Percentiles rank a stretch among this genome's conserved stretches.
Conservation (phyloP, 2,888 invertebrate species). For the Drosophila quasianomalipes region DNA sequence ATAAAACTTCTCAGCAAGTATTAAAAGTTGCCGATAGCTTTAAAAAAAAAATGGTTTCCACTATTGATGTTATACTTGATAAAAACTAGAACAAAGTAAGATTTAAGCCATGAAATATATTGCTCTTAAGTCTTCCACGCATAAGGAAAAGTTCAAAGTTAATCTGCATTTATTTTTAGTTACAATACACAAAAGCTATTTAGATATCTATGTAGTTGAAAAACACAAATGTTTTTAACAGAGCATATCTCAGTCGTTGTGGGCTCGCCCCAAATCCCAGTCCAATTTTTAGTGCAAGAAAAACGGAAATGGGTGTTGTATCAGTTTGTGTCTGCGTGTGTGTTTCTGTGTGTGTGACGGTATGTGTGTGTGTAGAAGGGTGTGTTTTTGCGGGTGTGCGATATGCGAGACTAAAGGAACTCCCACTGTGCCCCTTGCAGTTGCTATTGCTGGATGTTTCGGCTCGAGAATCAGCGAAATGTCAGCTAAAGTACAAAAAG, state of each 20-base stretch:
- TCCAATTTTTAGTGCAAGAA: slow-evolving; percentile 30
- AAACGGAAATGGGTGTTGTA: slow-evolving; percentile 58
- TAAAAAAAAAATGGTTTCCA: too few species aligned
- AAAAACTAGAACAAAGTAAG: background rate
- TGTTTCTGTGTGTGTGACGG: slow-evolving; percentile 1
- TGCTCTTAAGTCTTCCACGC: background rate
- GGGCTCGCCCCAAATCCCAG: background rate
- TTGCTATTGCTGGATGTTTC: slow-evolving; percentile 34
- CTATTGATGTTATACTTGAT: background rate
- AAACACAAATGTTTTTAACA: background rate
- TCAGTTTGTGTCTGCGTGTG: background rate
- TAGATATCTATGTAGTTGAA: background rate
- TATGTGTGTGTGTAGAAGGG: slow-evolving; percentile 26
- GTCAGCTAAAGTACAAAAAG: slow-evolving; percentile 62
- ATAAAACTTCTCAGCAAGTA: background rate
- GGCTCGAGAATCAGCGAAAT: slow-evolving; percentile 68
- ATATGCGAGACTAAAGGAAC: slow-evolving; percentile 68
- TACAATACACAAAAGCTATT: background rate
- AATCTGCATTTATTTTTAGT: background rate
- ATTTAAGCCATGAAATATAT: slow-evolving; percentile 1
- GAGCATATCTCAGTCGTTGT: slow-evolving; percentile 24
- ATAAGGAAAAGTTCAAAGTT: background rate
- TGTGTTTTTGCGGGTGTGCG: slow-evolving; percentile 46
- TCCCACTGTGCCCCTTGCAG: slow-evolving; percentile 44
- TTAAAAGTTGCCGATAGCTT: background rate